Conservation (phyloP, 2,797 vertebrate species). For the Ctenosaura bakeri region DNA sequence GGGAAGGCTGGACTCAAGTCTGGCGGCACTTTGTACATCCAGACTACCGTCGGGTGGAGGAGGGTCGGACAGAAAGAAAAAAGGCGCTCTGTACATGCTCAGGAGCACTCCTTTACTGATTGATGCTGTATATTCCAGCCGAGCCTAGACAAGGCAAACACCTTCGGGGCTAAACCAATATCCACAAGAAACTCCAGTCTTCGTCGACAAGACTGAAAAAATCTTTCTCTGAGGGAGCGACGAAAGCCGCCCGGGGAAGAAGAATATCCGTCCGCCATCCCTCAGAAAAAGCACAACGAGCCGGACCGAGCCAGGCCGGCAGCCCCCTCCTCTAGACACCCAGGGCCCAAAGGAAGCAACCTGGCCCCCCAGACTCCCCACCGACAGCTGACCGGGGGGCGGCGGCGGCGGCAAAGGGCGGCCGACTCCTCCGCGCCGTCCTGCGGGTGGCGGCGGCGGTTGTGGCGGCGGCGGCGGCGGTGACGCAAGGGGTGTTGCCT, state of each 20-base stretch:
- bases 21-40: too few relatives aligned
- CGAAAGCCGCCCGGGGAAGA: not conserved
- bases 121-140: not conserved
- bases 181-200: not conserved
- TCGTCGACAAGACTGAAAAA: not conserved
- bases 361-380: too few relatives aligned
- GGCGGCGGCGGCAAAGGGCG: not conserved
- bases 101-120: not conserved
- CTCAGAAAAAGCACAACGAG: not conserved
- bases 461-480: not conserved
- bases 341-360: not conserved
- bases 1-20: not conserved
- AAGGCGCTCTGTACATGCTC: not conserved
- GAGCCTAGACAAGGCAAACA: not conserved
- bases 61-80: not conserved
- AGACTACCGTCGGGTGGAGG: not conserved
- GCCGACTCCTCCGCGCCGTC: not conserved
- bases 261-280: not conserved
- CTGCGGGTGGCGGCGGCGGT: not conserved
- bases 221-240: not conserved
- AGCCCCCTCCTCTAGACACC: too few relatives aligned
- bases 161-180: not conserved
- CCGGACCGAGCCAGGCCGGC: too few relatives aligned
- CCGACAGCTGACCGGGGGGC: not conserved
- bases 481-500: conserved; percentile 1